phyloP scores from a whole-genome alignment of 2,797 vertebrate species.

The Chelon auratus region DNA sequence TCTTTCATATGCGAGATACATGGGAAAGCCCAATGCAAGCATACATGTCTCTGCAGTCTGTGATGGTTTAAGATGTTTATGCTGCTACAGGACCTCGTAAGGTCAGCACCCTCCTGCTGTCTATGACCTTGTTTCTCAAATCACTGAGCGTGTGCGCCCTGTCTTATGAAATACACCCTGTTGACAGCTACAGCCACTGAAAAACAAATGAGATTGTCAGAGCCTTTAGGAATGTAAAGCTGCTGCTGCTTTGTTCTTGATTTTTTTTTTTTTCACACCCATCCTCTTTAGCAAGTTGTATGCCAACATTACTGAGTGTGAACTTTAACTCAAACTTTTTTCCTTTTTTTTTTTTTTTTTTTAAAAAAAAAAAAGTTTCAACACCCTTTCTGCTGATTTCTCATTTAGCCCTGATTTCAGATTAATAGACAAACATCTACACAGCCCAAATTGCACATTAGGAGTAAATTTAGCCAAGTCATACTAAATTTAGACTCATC shows the following conservation, averaged over 20 bases:
- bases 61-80: background rate
- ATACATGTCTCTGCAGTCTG: background rate
- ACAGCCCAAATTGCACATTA: no score
- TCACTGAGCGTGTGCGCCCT: conserved; percentile 5
- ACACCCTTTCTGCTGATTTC: conserved; percentile 1
- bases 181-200: conserved; percentile 49
- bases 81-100: conserved; percentile 3
- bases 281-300: background rate
- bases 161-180: conserved; percentile 47
- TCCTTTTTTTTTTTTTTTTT: background rate
- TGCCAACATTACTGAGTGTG: no score
- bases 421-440: no score
- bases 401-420: no score
- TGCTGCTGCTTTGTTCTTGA: conserved; percentile 28
- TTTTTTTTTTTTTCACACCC: conserved; percentile 11
- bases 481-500: no score
- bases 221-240: conserved; percentile 24
- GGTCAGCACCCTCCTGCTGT: conserved; percentile 35
- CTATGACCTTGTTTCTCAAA: conserved; percentile 51
- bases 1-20: background rate
- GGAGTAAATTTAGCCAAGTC: no score
- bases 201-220: conserved; percentile 61
- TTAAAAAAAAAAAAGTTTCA: background rate
- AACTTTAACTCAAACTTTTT: no score
- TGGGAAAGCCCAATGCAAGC: background rate